Evolutionary conservation across 2,113 vertebrate species (phyloP), one percentile per base, ranked within the genome.

Genomic region (Hydrolagus affinis): DNA sequence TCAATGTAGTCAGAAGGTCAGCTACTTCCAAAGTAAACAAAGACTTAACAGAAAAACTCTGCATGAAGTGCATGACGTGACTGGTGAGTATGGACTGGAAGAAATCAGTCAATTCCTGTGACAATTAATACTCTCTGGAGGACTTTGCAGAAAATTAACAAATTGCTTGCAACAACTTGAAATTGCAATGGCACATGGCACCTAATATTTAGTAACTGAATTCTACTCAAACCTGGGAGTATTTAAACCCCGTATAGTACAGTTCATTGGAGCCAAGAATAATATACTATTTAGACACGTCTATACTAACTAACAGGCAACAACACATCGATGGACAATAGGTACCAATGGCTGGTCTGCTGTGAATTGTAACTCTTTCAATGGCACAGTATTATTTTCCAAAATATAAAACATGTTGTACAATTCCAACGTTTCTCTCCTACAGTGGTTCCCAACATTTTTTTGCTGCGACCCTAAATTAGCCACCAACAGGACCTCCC

Each of bases 31-130:
- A 11, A 75, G 59, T 88, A 90, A 89, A 70, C 87, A 57, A 57
- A 60, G 6, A 23, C 57, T 86, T 86, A 86, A 85, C 88, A 74
- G 87, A 87, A 87, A 80, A 30, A 86, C 8, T 87, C 86, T 72
- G 83, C 30, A 78, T 87, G 21, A 11, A 88, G 86, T 23, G 74
- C 30, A 85, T 87, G n/a, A 12, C 88, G 88, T 88, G 88, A 86
- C 86, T 0, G 0, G 87, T 77, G 86, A 89, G 87, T 74, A 85
- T 89, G 78, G 86, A 88, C 87, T 90, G 90, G 90, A 91, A 90
- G 86, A 88, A 89, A 87, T 90, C 88, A 86, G 88, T 89, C 88
- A 91, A 89, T 88, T 90, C 90, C 90, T 86, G 88, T 88, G 87
- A 85, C 75, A n/a, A 66, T 75, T 71, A 76, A 73, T 68, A 60